Base-by-base conservation (phyloP, 2,113 vertebrate species). In the Sporophila hypoxantha region DNA sequence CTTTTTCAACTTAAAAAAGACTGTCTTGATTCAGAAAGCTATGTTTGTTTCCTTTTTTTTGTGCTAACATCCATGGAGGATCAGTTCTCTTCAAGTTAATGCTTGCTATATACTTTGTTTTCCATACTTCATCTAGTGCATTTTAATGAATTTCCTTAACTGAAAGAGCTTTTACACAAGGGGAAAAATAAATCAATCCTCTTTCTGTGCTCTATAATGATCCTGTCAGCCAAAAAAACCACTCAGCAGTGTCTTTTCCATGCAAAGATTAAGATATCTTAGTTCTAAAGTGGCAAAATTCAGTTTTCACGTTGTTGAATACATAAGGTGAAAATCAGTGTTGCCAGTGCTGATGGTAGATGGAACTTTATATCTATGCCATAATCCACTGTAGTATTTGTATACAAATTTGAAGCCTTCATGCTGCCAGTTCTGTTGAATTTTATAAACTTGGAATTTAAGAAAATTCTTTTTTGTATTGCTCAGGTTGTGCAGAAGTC, bases 141-240 rank as follows among this genome's bases (percentile, higher is more conserved):
- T 94, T 85, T 88, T 66, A 92, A 81, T 93, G 30, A 68, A 23
- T 77, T 89, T 87, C 27, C 23, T 82, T 84, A 71, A 65, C 17
- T 80, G 39, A 42, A 89, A 82, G 65, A 83, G 13, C 32, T 81
- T 82, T 69, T 77, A 59, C 27, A 14, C 0, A 4, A 50, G 55
- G 34, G 37, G 19, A 7, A 12, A 37, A 44, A 57, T 21, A 25
- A n/a, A 18, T 88, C 37, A 37, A 37, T 94, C 46, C 57, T 68
- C 32, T 67, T 90, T 69, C 37, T 82, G 46, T 68, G 25, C 44
- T 83, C 52, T 60, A 0, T 78, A 56, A 57, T 3, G 6, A 39
- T 76, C 60, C 47, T 75, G 39, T 76, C 61, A 71, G 29, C 18
- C 25, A 41, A 34, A 62, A 55, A 55, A 49, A 69, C 5, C 1